phyloP scores from a whole-genome alignment of 2,113 vertebrate genomes.

The Pholis gunnellus region DNA sequence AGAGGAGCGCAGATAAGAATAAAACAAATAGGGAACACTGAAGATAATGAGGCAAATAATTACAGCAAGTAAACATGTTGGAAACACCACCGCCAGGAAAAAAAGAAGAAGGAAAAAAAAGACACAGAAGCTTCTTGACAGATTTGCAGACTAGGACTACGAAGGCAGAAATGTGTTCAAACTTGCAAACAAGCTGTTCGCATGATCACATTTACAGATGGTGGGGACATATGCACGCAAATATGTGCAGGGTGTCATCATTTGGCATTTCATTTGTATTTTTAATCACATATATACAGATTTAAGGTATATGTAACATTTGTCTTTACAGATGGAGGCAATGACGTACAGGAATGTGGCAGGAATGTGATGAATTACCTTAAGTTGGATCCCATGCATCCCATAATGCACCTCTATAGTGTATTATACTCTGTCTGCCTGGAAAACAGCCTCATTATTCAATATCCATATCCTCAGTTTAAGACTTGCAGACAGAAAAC shows the following conservation, averaged over 20 bases:
- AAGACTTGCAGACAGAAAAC: neutral
- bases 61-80: slow-evolving; percentile 57
- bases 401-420: neutral
- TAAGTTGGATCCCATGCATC: neutral
- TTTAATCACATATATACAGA: neutral
- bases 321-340: slow-evolving; percentile 10
- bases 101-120: slow-evolving; percentile 24
- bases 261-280: neutral
- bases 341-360: neutral
- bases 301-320: neutral
- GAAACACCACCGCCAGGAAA: slow-evolving; percentile 36
- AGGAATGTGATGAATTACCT: neutral
- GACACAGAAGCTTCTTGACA: slow-evolving; percentile 43
- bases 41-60: slow-evolving; percentile 72
- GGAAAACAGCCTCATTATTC: neutral
- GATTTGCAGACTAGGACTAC: slow-evolving; percentile 44
- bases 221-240: slow-evolving; percentile 42
- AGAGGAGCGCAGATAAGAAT: slow-evolving; percentile 51
- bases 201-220: slow-evolving; percentile 51
- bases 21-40: slow-evolving; percentile 49
- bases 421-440: neutral
- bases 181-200: slow-evolving; percentile 25
- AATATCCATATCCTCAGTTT: neutral
- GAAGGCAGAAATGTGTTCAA: slow-evolving; percentile 30
- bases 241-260: slow-evolving; percentile 20